Evolutionary conservation across 1,140 invertebrate genomes (phyloP), one percentile per base, ranked within the genome.

Genomic region (Watersipora subatra): DNA sequence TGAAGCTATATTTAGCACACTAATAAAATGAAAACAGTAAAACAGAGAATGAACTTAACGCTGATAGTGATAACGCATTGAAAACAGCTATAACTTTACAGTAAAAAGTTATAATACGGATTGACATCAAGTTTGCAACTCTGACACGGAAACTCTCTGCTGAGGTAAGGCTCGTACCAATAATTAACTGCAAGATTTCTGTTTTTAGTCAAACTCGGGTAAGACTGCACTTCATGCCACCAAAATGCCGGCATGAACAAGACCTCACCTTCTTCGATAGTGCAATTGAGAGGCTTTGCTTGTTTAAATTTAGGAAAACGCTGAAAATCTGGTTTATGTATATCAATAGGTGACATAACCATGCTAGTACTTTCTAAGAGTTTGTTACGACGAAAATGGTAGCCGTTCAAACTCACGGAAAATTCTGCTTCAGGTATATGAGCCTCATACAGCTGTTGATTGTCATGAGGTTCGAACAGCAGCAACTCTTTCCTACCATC

Each of bases 141-240:
- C 22, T 70, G 68, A 67, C 76, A 78, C 55, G 76, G 76, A 57
- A 75, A 78, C 58, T 78, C 74, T 66, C 70, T 74, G 0, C 65
- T 70, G 25, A 76, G 66, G 62, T 76, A 78, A 59, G 76, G 76
- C 56, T 78, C 72, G 70, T 78, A 78, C 76, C 76, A 78, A 62
- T 72, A 76, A 64, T 76, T 78, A 12, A 78, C 71, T 57, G 76
- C 76, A 28, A 76, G 64, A 62, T 78, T 78, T 61, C 75, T 68
- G 15, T 70, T 65, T 61, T 71, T 61, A 57, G 62, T 22, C 12
- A 28, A 24, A 57, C 68, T 73, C 12, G 76, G 76, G 30, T 63
- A 69, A 1, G 76, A 78, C 62, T 75, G 71, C 19, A 78, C 76
- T 63, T 78, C 76, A 64, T 78, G 76, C 76, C 76, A 76, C 76